Base-by-base conservation (phyloP, 1,140 invertebrate genomes). In the Dendrolimus kikuchii region DNA sequence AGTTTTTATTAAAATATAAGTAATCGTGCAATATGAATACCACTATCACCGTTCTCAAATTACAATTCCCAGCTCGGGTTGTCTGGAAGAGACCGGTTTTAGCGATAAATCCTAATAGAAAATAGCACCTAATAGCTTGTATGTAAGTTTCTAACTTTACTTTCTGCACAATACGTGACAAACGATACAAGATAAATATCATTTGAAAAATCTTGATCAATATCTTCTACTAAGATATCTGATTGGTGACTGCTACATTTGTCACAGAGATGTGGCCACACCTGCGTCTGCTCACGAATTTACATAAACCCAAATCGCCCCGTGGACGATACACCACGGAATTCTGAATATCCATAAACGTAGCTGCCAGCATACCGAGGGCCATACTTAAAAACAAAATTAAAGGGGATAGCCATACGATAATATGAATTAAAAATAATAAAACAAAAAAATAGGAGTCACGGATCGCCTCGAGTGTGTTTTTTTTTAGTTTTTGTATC, bases 361-460 rank as follows among this genome's bases (percentile, higher is more conserved):
- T 85, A 75, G 76, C 81, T 77, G 79, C 63, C 77, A 85, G 80
- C 77, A 82, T 74, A 81, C 81, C 78, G 73, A 74, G 72, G 72
- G 62, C 82, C 82, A 81, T 82, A 86, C 80, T 86, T 86, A 86
- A 86, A 86, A 84, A 86, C 82, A 86, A 86, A 86, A 86, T 84
- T 86, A 84, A 86, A 86, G 82, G 80, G 82, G 82, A 82, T 84
- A 82, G 79, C 81, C 79, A 68, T 81, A 82, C 81, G 82, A 86
- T 86, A 86, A 86, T 86, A 86, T 84, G 81, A 86, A 86, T 86
- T 84, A 86, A 86, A 86, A 86, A 86, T 82, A 84, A 86, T 85
- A 86, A 86, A 86, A 82, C 74, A 78, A 84, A 86, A 83, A 85
- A 81, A 86, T 77, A 77, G 68, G 69, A 86, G 82, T 82, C 80